Percentiles rank a stretch among this genome's conserved stretches.
Conservation (phyloP, 2,113 vertebrate species). For the Perognathus longimembris region DNA sequence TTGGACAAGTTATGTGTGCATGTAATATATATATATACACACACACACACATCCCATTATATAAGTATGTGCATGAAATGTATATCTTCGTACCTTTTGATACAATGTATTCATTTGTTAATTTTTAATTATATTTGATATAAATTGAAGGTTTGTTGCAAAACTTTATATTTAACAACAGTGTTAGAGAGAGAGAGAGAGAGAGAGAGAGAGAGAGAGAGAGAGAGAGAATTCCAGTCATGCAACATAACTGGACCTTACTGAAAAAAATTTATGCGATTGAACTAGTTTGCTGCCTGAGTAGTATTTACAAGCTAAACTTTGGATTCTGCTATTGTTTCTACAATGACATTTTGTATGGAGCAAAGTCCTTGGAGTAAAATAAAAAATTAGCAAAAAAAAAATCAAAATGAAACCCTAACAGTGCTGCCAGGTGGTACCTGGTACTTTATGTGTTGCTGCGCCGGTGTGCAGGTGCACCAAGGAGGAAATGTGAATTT, state of each 20-base stretch:
- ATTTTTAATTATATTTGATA: conserved; percentile 99
- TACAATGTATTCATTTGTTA: conserved; percentile 94
- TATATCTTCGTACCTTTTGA: conserved; percentile 97
- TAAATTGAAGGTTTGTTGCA: conserved; percentile 94
- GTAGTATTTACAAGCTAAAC: conserved; percentile 93
- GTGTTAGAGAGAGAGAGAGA: conserved; percentile 73
- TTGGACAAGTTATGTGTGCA: conserved; percentile 94
- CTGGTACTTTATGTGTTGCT: background rate
- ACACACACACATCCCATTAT: conserved; percentile 84
- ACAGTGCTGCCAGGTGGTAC: conserved; percentile 20
- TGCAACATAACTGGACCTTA: conserved; percentile 88
- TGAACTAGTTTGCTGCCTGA: conserved; percentile 92
- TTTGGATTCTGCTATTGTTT: conserved; percentile 98
- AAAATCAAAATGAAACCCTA: conserved; percentile 43
- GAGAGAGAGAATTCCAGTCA: conserved; percentile 68
- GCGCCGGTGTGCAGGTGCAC: background rate
- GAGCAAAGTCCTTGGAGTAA: conserved; percentile 97
- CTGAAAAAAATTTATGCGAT: conserved; percentile 85
- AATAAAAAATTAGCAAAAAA: conserved; percentile 91
- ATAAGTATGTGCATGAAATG: conserved; percentile 94
- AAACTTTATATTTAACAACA: conserved; percentile 92
- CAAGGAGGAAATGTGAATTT: background rate
- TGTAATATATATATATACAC: conserved; percentile 93
- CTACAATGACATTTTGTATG: conserved; percentile 99
- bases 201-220: conserved; percentile 70